phyloP scores from a whole-genome alignment of 2,113 vertebrate species.

The Prunella fulvescens region DNA sequence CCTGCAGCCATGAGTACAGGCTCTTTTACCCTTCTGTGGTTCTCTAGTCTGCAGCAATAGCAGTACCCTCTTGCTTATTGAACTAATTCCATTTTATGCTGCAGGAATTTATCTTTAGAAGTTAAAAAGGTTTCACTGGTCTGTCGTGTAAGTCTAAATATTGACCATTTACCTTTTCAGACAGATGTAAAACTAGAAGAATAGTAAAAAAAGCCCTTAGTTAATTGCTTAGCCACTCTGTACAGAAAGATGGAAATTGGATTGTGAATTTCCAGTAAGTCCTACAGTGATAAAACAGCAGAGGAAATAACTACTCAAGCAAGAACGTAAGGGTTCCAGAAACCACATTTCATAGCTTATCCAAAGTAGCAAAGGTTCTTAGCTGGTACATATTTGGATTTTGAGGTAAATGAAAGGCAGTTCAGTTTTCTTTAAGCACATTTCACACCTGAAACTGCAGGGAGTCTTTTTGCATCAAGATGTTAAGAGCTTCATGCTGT shows the following conservation, averaged over 20 bases:
- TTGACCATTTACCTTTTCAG: background rate
- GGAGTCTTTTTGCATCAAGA: constrained; percentile 5
- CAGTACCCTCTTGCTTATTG: background rate
- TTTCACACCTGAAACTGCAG: constrained; percentile 27
- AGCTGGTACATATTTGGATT: constrained; percentile 42
- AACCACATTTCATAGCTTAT: background rate
- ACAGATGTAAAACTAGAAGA: background rate
- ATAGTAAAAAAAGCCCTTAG: background rate
- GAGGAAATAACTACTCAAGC: background rate
- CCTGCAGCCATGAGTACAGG: background rate
- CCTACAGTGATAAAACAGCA: background rate
- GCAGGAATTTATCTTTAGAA: background rate
- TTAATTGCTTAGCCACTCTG: background rate
- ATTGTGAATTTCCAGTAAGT: background rate
- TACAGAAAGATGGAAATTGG: background rate
- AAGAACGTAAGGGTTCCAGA: background rate
- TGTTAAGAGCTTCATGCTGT: constrained; percentile 2
- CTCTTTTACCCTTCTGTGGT: background rate
- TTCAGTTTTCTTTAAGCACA: constrained; percentile 28
- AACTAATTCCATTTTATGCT: background rate
- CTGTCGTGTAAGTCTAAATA: background rate
- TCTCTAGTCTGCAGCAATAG: background rate
- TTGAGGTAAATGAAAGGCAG: constrained; percentile 37
- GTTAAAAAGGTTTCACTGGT: background rate
- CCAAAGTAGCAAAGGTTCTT: constrained; percentile 6